phyloP scores from a whole-genome alignment of 1,140 invertebrate species.

The Calliopsis andreniformis region DNA sequence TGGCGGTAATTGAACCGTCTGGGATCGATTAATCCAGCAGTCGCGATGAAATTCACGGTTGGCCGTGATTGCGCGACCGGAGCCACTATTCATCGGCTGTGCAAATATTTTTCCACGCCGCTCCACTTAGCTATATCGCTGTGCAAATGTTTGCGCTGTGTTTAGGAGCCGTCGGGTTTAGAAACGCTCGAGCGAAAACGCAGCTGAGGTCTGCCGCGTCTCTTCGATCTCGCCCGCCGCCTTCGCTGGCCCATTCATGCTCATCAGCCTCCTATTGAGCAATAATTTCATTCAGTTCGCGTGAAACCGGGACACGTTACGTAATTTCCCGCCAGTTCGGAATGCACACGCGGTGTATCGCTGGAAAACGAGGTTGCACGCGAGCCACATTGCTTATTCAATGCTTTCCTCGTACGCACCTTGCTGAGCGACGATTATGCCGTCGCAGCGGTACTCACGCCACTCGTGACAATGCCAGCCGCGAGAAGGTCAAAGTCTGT shows the following conservation, averaged over 20 bases:
- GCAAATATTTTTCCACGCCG: slow-evolving; percentile 36
- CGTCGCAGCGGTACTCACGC: background rate
- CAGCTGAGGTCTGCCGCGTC: too few relatives aligned
- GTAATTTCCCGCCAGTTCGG: background rate
- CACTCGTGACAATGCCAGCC: background rate
- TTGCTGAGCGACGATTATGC: background rate
- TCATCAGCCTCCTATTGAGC: background rate
- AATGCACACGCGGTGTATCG: background rate
- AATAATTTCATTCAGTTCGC: slow-evolving; percentile 23
- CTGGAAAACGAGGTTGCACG: background rate
- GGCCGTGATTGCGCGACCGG: background rate
- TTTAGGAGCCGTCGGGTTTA: too few relatives aligned
- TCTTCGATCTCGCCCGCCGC: background rate
- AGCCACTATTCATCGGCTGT: slow-evolving; percentile 19
- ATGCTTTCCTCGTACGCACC: background rate
- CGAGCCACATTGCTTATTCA: background rate
- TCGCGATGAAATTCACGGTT: background rate
- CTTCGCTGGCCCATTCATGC: background rate
- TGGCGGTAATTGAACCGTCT: slow-evolving; percentile 31
- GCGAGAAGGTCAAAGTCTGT: background rate
- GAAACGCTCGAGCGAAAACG: too few relatives aligned
- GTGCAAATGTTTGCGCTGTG: slow-evolving; percentile 39
- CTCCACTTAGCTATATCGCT: slow-evolving; percentile 35
- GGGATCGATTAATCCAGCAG: slow-evolving; percentile 14
- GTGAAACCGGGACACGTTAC: slow-evolving; percentile 9